phyloP scores from a whole-genome alignment of 2,797 vertebrate genomes.

The Leptatherina wallacei region DNA sequence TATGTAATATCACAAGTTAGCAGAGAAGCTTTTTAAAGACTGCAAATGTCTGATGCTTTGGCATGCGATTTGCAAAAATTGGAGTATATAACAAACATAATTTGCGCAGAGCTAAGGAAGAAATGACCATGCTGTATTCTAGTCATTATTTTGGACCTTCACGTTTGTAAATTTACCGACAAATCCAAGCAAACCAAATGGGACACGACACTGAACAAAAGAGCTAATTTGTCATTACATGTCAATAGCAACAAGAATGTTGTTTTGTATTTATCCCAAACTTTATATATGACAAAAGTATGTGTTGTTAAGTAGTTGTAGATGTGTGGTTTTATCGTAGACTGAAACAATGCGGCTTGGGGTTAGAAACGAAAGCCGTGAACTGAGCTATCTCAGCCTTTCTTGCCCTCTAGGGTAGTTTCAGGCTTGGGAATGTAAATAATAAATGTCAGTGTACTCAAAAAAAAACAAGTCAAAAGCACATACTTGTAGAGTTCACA shows the following conservation, averaged over 20 bases:
- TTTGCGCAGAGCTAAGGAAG: not conserved
- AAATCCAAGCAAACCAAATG: not conserved
- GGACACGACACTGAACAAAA: not conserved
- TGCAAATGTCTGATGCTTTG: too few relatives aligned
- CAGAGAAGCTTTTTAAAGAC: too few relatives aligned
- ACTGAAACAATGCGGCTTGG: not conserved
- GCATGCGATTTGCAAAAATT: too few relatives aligned
- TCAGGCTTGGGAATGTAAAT: not conserved
- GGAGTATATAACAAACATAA: too few relatives aligned
- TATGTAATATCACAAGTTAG: not conserved
- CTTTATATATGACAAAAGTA: not conserved
- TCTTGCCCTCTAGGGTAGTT: not conserved
- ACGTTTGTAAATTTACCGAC: not conserved
- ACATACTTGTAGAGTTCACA: not conserved
- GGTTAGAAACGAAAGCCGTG: not conserved
- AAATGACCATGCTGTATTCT: not conserved
- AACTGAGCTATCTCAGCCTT: not conserved
- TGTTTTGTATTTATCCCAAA: not conserved
- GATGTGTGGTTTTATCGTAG: not conserved
- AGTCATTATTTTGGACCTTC: not conserved
- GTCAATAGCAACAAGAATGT: not conserved
- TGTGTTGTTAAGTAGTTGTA: not conserved
- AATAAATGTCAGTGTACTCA: not conserved
- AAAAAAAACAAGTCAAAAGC: not conserved
- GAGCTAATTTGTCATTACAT: not conserved